Evolutionary conservation across 2,888 invertebrate species (phyloP), one percentile per base, ranked within the genome.

Genomic region (Pinctada fucata): DNA sequence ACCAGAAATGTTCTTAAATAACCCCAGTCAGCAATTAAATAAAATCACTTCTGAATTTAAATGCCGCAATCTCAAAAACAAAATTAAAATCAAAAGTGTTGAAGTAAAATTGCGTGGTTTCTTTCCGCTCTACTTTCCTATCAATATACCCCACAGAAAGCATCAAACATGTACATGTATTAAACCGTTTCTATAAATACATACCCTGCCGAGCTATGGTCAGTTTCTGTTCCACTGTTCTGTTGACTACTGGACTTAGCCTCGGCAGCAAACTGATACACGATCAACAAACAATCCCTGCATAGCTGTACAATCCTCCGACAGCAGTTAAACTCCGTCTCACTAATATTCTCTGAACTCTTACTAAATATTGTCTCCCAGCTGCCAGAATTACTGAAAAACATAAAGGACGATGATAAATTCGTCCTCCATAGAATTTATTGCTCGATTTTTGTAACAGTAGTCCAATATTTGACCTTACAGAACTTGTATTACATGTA

Each of bases 331-430:
- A 92, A 77, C 82, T 93, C 92, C 2, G 81, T 75, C 49, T 88
- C 88, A 52, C 81, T 86, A 16, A 92, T 86, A n/a, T 81, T 80
- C 65, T 92, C 91, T 2, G 90, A 86, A 78, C 91, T 91, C 79
- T 91, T 92, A 77, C 88, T 90, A 81, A 93, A 91, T 51, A 92
- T 92, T 6, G 90, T 88, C 83, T 92, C 92, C 92, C 92, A 93
- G 16, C 91, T 89, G 31, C 83, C 81, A 66, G 73, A 68, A 73
- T 88, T 90, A 52, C 91, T 91, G 84, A 45, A 80, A 83, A 68
- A 69, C 50, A 81, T 71, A 72, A 31, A 67, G 74, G 52, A 72
- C 47, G 13, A 64, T 16, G 3, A 58, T 3, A 52, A 10, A 49
- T 8, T 50, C 31, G 8, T 49, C 64, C 45, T 64, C 47, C 3